A percentile compares a stretch with the other conserved stretches of the same genome.
These are phyloP conservation scores for Ophion slaviceki DNA, from an alignment of 2,888 invertebrate species.

Conservation along the genomic window DNA sequence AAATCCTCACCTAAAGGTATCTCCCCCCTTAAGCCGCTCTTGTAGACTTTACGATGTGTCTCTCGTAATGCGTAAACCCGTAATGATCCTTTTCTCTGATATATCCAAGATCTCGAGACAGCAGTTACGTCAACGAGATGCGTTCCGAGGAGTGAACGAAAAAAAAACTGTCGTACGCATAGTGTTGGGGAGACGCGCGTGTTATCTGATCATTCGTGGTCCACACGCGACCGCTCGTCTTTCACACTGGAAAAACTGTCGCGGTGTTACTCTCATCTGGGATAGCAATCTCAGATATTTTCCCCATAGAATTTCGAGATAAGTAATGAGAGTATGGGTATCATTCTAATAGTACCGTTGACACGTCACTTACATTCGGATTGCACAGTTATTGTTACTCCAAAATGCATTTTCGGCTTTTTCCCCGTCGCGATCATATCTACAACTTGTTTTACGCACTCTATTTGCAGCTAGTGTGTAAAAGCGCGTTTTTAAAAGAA, in stretches of 20 bases:
- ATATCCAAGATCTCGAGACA: slow-evolving; percentile 51
- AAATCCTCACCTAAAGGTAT: no score
- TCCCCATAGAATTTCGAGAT: slow-evolving; percentile 58
- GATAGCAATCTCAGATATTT: slow-evolving; percentile 69
- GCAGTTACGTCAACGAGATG: slow-evolving; percentile 53
- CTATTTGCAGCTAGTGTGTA: neutral
- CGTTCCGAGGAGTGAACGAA: slow-evolving; percentile 21
- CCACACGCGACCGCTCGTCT: slow-evolving; percentile 57
- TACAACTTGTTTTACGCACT: slow-evolving; percentile 24
- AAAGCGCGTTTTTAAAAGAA: neutral
- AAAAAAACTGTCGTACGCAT: slow-evolving; percentile 43
- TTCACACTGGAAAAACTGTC: slow-evolving; percentile 55
- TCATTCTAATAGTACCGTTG: slow-evolving; percentile 64
- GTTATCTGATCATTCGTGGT: slow-evolving; percentile 65
- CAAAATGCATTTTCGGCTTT: slow-evolving; percentile 35
- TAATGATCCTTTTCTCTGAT: slow-evolving; percentile 35
- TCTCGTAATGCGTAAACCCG: slow-evolving; percentile 15
- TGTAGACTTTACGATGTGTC: slow-evolving; percentile 10
- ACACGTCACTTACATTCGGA: slow-evolving; percentile 61
- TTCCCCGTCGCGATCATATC: neutral
- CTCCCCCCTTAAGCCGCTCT: neutral
- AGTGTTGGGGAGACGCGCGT: slow-evolving; percentile 35
- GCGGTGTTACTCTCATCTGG: slow-evolving; percentile 36
- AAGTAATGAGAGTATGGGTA: slow-evolving; percentile 47
- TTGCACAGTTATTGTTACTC: slow-evolving; percentile 61